phyloP scores from a whole-genome alignment of 2,888 invertebrate species.

The Rhodophaea formosa region DNA sequence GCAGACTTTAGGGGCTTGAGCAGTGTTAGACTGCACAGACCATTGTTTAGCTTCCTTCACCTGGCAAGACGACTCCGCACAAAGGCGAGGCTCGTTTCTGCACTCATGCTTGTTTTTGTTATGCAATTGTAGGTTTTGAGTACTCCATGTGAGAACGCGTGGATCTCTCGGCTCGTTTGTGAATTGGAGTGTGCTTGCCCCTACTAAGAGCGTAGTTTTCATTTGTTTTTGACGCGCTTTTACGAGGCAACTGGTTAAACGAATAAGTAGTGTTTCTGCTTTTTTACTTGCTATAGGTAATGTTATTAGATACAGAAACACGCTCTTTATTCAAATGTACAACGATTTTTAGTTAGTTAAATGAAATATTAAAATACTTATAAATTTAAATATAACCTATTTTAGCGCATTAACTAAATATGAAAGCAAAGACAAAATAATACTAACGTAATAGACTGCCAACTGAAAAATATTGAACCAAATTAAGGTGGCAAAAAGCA shows the following conservation, averaged over 20 bases:
- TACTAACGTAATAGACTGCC: no score
- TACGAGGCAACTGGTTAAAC: not conserved
- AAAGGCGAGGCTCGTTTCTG: constrained; percentile 70
- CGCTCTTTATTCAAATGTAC: no score
- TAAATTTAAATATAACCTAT: no score
- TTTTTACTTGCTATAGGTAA: no score
- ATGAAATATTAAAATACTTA: no score
- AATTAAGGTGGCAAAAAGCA: no score
- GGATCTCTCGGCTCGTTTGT: constrained; percentile 62
- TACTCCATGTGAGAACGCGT: constrained; percentile 51
- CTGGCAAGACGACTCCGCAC: constrained; percentile 72
- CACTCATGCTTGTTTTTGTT: constrained; percentile 76
- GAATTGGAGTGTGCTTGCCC: constrained; percentile 49
- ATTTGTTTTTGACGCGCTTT: not conserved
- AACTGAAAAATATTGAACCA: no score
- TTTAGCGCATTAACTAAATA: no score
- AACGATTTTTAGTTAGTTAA: no score
- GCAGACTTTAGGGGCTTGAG: constrained; percentile 72
- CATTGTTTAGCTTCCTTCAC: constrained; percentile 79
- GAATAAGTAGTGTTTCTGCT: no score
- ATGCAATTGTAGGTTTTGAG: constrained; percentile 77
- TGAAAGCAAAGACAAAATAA: no score
- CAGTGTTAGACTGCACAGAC: constrained; percentile 62
- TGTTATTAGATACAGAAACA: no score
- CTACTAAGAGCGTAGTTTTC: constrained; percentile 20